Conservation (phyloP, 2,113 vertebrate species). For the Epinephelus cyanopodus region DNA sequence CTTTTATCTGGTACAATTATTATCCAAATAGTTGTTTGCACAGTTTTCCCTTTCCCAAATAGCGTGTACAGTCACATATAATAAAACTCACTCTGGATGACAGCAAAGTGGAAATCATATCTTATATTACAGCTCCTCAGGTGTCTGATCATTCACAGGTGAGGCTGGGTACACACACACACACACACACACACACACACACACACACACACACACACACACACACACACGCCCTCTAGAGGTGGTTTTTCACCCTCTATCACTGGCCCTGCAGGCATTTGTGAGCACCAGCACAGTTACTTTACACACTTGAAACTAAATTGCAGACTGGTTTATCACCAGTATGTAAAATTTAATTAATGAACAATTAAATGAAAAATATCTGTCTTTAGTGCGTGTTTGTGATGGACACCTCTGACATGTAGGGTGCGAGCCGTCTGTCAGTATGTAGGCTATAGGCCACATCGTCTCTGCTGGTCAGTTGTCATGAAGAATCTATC, state of each 20-base stretch:
- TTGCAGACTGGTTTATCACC: background rate
- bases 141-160: background rate
- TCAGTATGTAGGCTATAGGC: conserved; percentile 45
- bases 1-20: background rate
- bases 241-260: background rate
- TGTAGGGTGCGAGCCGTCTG: background rate
- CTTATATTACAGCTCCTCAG: background rate
- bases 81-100: background rate
- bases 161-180: background rate
- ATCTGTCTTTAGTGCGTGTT: background rate
- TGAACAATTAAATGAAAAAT: background rate
- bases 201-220: background rate
- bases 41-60: no score
- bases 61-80: background rate
- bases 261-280: background rate
- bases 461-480: conserved; percentile 48
- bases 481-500: conserved; percentile 78
- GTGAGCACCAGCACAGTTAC: background rate
- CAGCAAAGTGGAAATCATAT: background rate
- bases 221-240: conserved; percentile 8
- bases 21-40: background rate
- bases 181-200: background rate
- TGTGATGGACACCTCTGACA: background rate
- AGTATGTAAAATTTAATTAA: background rate
- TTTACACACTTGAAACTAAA: background rate